Percentiles rank a stretch among this genome's conserved stretches.
These are phyloP conservation scores for Listrodromus nycthemerus DNA, from an alignment of 2,888 invertebrate genomes.

Conservation along the genomic window DNA sequence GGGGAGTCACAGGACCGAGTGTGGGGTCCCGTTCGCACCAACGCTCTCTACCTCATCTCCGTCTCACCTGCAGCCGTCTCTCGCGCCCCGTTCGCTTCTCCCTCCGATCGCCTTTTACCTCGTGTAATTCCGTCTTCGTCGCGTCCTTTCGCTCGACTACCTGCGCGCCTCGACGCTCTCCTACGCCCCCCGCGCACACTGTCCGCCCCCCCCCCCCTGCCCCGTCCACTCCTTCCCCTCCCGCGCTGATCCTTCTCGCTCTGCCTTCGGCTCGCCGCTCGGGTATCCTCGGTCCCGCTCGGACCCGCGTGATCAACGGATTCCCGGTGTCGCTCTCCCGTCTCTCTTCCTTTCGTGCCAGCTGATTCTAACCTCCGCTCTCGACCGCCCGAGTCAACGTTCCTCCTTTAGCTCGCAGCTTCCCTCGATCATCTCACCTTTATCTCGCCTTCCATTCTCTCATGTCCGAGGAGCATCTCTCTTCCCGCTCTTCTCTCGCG, in stretches of 20 bases:
- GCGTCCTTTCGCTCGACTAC: conserved; percentile 47
- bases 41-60: conserved; percentile 61
- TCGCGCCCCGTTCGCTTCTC: conserved; percentile 54
- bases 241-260: conserved; percentile 29
- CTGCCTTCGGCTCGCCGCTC: conserved; percentile 43
- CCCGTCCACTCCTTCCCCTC: conserved; percentile 26
- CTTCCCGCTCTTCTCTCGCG: neutral
- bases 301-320: conserved; percentile 1
- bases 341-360: neutral
- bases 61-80: conserved; percentile 67
- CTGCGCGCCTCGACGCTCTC: conserved; percentile 53
- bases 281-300: conserved; percentile 4
- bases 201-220: neutral
- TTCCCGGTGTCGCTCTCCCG: neutral
- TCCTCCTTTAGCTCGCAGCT: conserved; percentile 41
- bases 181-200: conserved; percentile 41
- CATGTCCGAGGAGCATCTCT: neutral
- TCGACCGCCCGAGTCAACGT: neutral
- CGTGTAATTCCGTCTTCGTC: conserved; percentile 42
- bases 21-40: conserved; percentile 60
- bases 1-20: conserved; percentile 38
- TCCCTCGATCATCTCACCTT: conserved; percentile 36
- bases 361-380: neutral
- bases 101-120: conserved; percentile 49
- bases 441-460: conserved; percentile 6